Conservation (phyloP, 2,113 vertebrate species). For the Variabilichromis moorii region DNA sequence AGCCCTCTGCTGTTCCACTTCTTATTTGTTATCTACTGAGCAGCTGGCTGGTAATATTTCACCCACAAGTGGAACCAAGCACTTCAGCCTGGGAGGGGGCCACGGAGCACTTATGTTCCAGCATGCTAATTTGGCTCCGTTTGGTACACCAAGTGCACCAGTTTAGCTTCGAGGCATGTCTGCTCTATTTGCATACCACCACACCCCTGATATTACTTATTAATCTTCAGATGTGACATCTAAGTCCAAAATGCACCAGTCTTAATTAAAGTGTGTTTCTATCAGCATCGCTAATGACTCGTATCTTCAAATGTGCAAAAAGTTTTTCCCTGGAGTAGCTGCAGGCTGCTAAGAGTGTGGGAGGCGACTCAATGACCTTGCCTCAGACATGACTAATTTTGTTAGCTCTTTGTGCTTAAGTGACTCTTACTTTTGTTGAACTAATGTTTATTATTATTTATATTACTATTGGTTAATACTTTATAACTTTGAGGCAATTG, state of each 20-base stretch:
- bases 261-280: slow-evolving; percentile 47
- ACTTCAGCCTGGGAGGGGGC: slow-evolving; percentile 24
- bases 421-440: background rate
- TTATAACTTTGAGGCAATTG: background rate
- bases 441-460: background rate
- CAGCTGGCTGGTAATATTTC: slow-evolving; percentile 51
- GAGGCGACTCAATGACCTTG: slow-evolving; percentile 38
- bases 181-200: slow-evolving; percentile 53
- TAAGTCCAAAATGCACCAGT: slow-evolving; percentile 31
- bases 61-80: slow-evolving; percentile 49
- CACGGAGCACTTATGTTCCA: slow-evolving; percentile 14
- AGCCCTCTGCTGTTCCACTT: slow-evolving; percentile 15
- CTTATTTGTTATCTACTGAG: slow-evolving; percentile 42
- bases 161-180: slow-evolving; percentile 51
- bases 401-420: slow-evolving; percentile 7
- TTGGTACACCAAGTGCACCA: slow-evolving; percentile 4
- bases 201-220: slow-evolving; percentile 38
- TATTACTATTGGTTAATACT: background rate
- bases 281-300: slow-evolving; percentile 37
- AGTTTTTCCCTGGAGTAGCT: slow-evolving; percentile 4
- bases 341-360: slow-evolving; percentile 21
- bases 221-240: slow-evolving; percentile 39
- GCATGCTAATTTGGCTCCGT: slow-evolving; percentile 45
- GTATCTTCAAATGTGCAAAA: slow-evolving; percentile 32
- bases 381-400: slow-evolving; percentile 17